phyloP scores from a whole-genome alignment of 2,888 invertebrate genomes.

The Orchesella flavescens region DNA sequence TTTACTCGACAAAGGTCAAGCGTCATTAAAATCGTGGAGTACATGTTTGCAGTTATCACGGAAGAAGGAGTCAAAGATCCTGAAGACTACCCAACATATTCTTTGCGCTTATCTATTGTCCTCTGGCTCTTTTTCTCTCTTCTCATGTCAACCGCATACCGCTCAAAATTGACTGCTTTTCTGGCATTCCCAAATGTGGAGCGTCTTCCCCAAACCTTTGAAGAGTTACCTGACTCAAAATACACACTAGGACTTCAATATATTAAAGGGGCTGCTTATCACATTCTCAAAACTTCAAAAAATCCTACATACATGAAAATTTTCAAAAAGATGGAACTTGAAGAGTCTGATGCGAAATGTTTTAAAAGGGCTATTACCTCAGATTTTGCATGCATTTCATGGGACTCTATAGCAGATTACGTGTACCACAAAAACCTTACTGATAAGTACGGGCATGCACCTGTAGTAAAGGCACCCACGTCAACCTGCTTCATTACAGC shows the following conservation, averaged over 20 bases:
- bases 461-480: slow-evolving; percentile 62
- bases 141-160: slow-evolving; percentile 61
- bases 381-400: slow-evolving; percentile 67
- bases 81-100: slow-evolving; percentile 16
- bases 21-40: slow-evolving; percentile 36
- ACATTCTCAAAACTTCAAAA: slow-evolving; percentile 64
- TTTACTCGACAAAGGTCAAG: neutral
- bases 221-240: slow-evolving; percentile 57
- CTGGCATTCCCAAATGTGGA: slow-evolving; percentile 66
- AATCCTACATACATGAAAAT: slow-evolving; percentile 68
- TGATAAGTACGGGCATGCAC: slow-evolving; percentile 60
- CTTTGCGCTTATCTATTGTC: slow-evolving; percentile 43
- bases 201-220: slow-evolving; percentile 64
- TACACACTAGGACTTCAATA: slow-evolving; percentile 66
- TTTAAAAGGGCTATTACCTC: slow-evolving; percentile 52
- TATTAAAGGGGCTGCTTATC: slow-evolving; percentile 67
- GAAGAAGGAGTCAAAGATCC: slow-evolving; percentile 61
- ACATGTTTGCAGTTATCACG: slow-evolving; percentile 53
- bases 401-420: slow-evolving; percentile 68
- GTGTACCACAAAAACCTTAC: slow-evolving; percentile 65
- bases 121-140: slow-evolving; percentile 64
- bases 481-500: slow-evolving; percentile 61
- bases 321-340: slow-evolving; percentile 66
- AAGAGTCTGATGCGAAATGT: slow-evolving; percentile 65
- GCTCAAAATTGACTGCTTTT: slow-evolving; percentile 64